These are phyloP conservation scores for Thalassaphorura encarpata DNA, from an alignment of 1,140 invertebrate species.

Conservation along the genomic window DNA sequence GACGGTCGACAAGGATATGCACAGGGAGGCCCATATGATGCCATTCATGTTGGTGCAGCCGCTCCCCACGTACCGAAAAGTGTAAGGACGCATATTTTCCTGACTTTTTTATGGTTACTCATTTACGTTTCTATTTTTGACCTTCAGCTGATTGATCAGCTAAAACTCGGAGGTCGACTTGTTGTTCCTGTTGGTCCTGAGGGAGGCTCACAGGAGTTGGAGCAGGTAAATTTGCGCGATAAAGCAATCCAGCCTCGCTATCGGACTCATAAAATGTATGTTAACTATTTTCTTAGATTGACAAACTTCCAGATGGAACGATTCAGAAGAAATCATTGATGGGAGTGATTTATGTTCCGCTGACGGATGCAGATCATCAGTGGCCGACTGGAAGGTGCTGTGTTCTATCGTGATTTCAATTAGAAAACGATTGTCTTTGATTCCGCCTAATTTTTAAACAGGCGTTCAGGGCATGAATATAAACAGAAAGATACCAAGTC, in stretches of 20 bases:
- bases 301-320: conserved; percentile 72
- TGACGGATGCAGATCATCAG: conserved; percentile 77
- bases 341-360: conserved; percentile 93
- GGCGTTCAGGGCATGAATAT: too few species aligned
- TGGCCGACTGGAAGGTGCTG: conserved; percentile 39
- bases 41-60: conserved; percentile 51
- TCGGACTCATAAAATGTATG: not conserved
- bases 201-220: conserved; percentile 67
- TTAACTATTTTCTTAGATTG: conserved; percentile 50
- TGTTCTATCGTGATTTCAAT: not conserved
- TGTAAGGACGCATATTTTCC: conserved; percentile 1
- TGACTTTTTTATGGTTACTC: not conserved
- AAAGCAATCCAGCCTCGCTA: not conserved
- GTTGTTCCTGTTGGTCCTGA: conserved; percentile 84
- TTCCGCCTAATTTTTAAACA: too few species aligned
- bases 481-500: too few species aligned
- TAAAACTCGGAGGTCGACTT: conserved; percentile 39
- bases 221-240: conserved; percentile 41
- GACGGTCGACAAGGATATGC: conserved; percentile 49
- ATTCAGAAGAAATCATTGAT: conserved; percentile 70
- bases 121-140: not conserved
- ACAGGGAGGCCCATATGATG: conserved; percentile 49
- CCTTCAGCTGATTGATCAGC: conserved; percentile 26
- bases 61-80: conserved; percentile 21
- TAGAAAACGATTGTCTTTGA: too few species aligned